A percentile compares a stretch with the other conserved stretches of the same genome.
Evolutionary conservation across 2,113 vertebrate species (phyloP).

Genomic region (Ciconia boyciana): DNA sequence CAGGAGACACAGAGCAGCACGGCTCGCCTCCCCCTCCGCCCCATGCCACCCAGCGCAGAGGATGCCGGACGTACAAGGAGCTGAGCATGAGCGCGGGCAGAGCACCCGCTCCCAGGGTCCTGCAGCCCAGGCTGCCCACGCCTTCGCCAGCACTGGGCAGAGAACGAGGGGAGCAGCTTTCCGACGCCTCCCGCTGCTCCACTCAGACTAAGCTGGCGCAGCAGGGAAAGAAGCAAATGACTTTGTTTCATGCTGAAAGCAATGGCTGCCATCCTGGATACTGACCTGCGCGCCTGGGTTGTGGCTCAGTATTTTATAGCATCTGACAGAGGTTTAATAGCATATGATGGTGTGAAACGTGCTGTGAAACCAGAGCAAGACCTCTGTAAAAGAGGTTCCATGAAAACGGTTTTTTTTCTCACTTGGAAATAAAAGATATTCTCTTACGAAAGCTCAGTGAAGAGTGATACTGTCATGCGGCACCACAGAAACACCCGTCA

Average conservation of each 20-base stretch:
- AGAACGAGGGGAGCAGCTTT: neutral
- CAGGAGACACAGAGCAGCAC: neutral
- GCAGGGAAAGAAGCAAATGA: neutral
- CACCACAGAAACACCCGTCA: accelerated
- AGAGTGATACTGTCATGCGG: accelerated
- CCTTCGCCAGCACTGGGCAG: neutral
- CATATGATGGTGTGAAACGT: neutral
- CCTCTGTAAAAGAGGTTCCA: neutral
- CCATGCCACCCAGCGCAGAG: no score
- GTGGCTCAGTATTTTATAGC: neutral
- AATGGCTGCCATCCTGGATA: neutral
- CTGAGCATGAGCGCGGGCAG: neutral
- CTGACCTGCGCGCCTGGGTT: neutral
- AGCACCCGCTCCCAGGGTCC: accelerated
- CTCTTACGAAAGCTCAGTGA: neutral
- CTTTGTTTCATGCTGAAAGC: neutral
- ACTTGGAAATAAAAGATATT: neutral
- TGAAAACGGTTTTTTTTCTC: neutral
- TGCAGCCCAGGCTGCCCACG: neutral
- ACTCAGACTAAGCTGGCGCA: no score
- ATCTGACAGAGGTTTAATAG: neutral
- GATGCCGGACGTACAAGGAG: no score
- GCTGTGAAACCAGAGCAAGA: neutral
- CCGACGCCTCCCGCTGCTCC: neutral
- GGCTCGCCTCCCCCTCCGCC: no score